Conservation (phyloP, 2,797 vertebrate species). For the Gymnodraco acuticeps region DNA sequence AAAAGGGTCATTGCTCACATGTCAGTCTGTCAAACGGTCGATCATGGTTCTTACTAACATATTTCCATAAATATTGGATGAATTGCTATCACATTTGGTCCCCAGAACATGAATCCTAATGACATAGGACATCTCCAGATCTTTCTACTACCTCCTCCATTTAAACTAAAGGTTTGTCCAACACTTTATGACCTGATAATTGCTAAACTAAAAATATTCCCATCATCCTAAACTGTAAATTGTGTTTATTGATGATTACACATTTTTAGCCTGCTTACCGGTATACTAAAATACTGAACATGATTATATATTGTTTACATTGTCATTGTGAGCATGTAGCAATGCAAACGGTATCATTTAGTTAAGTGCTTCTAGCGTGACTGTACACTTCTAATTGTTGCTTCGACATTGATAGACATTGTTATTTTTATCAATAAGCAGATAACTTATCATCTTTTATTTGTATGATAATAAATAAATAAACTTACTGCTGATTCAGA, state of each 20-base stretch:
- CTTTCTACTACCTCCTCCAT: neutral
- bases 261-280: neutral
- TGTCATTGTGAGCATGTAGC: neutral
- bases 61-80: slow-evolving; percentile 31
- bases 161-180: neutral
- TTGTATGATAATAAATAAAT: no score
- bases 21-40: neutral
- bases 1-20: slow-evolving; percentile 5
- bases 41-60: slow-evolving; percentile 6
- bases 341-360: no score
- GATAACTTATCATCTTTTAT: no score
- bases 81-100: slow-evolving; percentile 1
- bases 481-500: no score
- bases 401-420: neutral
- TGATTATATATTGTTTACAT: neutral
- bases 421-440: no score
- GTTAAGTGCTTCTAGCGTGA: neutral
- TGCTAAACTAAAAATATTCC: neutral
- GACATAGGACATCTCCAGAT: neutral
- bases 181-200: neutral
- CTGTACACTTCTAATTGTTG: neutral
- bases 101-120: neutral
- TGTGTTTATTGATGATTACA: neutral
- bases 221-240: neutral
- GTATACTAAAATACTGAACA: neutral